Evolutionary conservation across 2,113 vertebrate genomes (phyloP).

Genomic region (Nanorana parkeri): DNA sequence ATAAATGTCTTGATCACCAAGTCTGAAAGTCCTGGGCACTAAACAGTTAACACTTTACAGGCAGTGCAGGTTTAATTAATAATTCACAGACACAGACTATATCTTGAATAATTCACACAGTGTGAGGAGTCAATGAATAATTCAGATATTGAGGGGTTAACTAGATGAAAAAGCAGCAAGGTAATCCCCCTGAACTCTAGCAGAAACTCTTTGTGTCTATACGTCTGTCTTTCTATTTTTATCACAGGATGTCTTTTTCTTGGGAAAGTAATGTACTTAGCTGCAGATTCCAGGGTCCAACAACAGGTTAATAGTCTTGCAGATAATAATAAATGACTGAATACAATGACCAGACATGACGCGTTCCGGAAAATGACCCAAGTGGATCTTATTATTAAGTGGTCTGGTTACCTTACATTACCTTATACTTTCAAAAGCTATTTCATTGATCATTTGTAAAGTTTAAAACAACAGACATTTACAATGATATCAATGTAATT

Average conservation of each 20-base stretch:
- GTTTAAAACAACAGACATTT: too few relatives aligned
- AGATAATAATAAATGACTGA: not conserved
- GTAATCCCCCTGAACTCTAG: not conserved
- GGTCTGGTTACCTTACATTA: slow-evolving; percentile 14
- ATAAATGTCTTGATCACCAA: not conserved
- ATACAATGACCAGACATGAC: not conserved
- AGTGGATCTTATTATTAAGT: not conserved
- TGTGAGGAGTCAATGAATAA: slow-evolving; percentile 46
- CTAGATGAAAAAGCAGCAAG: slow-evolving; percentile 23
- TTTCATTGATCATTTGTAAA: too few relatives aligned
- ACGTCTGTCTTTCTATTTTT: not conserved
- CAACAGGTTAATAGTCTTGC: too few relatives aligned
- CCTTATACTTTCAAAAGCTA: not conserved
- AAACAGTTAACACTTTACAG: slow-evolving; percentile 26
- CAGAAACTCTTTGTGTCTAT: not conserved
- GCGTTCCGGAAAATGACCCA: not conserved
- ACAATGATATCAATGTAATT: too few relatives aligned
- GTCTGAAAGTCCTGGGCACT: not conserved
- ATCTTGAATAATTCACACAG: slow-evolving; percentile 45
- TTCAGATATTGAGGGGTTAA: slow-evolving; percentile 46
- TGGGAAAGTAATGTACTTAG: not conserved
- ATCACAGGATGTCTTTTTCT: not conserved
- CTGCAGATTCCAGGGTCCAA: too few relatives aligned
- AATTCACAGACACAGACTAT: slow-evolving; percentile 45
- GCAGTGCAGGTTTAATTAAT: slow-evolving; percentile 38